Conservation (phyloP, 2,797 vertebrate species). For the Dermochelys coriacea region DNA sequence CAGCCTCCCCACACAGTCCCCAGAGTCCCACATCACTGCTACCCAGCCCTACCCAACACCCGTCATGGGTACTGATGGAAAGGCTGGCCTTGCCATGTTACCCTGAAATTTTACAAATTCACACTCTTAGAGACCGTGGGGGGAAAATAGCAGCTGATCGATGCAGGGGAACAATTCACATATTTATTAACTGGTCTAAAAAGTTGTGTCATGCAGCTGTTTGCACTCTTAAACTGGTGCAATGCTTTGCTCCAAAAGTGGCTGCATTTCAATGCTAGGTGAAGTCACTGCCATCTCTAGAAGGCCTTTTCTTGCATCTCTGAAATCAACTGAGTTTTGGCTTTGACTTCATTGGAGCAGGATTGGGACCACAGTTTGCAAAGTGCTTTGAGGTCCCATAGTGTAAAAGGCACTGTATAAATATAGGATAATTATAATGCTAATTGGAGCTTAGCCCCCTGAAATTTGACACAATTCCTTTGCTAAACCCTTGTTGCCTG, state of each 20-base stretch:
- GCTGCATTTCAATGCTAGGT: fast-evolving
- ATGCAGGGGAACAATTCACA: neutral
- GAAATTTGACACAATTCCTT: neutral
- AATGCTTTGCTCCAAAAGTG: fast-evolving
- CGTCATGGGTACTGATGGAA: neutral
- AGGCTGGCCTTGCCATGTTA: no score
- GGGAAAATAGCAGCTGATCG: constrained; percentile 15
- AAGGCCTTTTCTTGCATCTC: neutral
- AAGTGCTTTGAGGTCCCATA: neutral
- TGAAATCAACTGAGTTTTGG: neutral
- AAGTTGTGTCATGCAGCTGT: neutral
- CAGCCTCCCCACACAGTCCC: neutral
- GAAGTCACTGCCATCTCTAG: neutral
- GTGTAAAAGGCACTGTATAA: neutral
- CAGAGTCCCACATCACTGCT: neutral
- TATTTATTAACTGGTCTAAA: constrained; percentile 8
- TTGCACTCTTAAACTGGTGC: neutral
- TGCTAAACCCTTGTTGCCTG: fast-evolving
- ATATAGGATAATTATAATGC: fast-evolving
- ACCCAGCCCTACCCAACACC: neutral
- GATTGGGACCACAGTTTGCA: neutral
- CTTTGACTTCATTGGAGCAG: neutral
- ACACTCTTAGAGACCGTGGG: constrained; percentile 22
- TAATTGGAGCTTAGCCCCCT: neutral
- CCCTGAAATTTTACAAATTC: no score